Base-by-base conservation (phyloP, 2,888 invertebrate genomes). In the Agrotis exclamationis region DNA sequence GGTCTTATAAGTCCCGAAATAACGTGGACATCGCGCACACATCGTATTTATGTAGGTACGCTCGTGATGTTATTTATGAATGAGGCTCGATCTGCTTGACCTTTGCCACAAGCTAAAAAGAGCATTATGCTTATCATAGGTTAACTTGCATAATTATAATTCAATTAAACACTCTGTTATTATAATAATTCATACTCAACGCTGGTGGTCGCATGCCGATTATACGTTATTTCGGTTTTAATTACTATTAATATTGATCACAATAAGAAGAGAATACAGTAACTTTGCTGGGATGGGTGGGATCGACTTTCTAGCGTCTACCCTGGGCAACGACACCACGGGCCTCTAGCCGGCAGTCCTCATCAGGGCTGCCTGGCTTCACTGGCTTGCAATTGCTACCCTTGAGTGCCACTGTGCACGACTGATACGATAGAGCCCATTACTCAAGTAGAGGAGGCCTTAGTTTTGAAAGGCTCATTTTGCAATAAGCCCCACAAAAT, bases 171-270 rank as follows among this genome's bases (percentile, higher is more conserved):
- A 60, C 50, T 69, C 44, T 5, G 20, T 44, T 48, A 63, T 56
- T 59, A 57, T 51, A 45, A 59, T 76, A 50, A 58, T 54, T 20
- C 20, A 47, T 33, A n/a, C 6, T 28, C 79, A 24, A 6, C 72
- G 58, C 20, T 50, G 72, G 79, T 78, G 79, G 75, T 63, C 79
- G 48, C n/a, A 11, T 45, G 45, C 14, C 28, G 47, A 58, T 58
- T 39, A 20, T 9, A 47, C 18, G 50, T 2, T 54, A 24, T 24
- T 59, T 14, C 0, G 33, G 45, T 20, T 53, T 53, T 74, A 45
- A 74, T 51, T 74, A 74, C 28, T 50, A 33, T 60, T 70, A 13
- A 44, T 50, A 33, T 60, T 70, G n/a, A 28, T 73, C 39, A 20
- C n/a, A 14, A 3, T 51, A 14, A 24, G 2, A 5, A 2, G 1